Conservation (phyloP, 2,113 vertebrate species). For the Catagonus wagneri region DNA sequence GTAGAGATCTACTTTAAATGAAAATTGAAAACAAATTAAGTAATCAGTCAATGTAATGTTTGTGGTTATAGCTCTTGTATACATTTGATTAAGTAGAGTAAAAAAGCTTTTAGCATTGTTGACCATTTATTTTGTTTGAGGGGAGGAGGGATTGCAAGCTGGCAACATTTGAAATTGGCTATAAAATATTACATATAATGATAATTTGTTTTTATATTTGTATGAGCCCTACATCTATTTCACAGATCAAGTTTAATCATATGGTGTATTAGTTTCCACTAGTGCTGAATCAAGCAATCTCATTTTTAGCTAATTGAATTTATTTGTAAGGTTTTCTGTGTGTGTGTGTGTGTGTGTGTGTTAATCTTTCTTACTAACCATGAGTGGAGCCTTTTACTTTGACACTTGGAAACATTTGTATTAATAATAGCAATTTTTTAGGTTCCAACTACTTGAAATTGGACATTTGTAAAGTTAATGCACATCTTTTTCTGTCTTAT, state of each 20-base stretch:
- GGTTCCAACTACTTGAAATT: background rate
- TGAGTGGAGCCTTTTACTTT: constrained; percentile 49
- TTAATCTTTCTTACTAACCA: constrained; percentile 9
- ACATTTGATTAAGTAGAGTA: background rate
- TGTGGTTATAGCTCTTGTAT: constrained; percentile 10
- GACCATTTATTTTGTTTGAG: constrained; percentile 36
- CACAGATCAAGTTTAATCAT: constrained; percentile 9
- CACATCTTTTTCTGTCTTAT: constrained; percentile 47
- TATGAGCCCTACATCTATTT: background rate
- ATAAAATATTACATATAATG: constrained; percentile 36
- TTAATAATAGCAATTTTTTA: constrained; percentile 50
- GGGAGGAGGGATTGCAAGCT: background rate
- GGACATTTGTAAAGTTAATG: constrained; percentile 56
- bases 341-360: background rate
- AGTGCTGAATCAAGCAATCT: background rate
- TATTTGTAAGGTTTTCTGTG: background rate
- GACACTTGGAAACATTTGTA: constrained; percentile 49
- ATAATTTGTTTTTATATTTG: constrained; percentile 42
- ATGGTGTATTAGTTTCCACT: background rate
- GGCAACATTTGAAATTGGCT: constrained; percentile 40
- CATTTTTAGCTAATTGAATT: background rate
- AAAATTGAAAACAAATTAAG: constrained; percentile 70
- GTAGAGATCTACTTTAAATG: constrained; percentile 72
- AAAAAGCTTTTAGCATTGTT: constrained; percentile 12
- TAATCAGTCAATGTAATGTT: constrained; percentile 68